Percentiles rank a stretch among this genome's conserved stretches.
phyloP scores from a whole-genome alignment of 2,888 invertebrate genomes.

The Chesias legatella region DNA sequence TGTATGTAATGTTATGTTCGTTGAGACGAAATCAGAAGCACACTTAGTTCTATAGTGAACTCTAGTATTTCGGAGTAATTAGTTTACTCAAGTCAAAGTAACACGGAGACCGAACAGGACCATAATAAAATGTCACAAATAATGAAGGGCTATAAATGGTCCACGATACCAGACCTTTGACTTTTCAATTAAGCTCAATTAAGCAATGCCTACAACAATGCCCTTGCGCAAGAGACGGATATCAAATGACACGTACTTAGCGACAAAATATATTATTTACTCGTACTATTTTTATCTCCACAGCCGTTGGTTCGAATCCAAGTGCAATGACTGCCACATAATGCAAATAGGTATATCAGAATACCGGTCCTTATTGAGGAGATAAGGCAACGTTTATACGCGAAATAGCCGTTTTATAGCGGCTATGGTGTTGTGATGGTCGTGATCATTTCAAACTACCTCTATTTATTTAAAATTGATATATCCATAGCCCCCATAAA shows the following conservation, averaged over 20 bases:
- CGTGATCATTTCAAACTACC: constrained; percentile 4
- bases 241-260: constrained; percentile 33
- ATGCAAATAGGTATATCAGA: constrained; percentile 55
- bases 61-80: constrained; percentile 28
- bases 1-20: too few relatives aligned
- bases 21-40: too few relatives aligned
- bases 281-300: constrained; percentile 41
- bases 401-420: constrained; percentile 30
- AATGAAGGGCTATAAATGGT: constrained; percentile 29
- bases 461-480: too few relatives aligned
- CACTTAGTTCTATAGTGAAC: too few relatives aligned
- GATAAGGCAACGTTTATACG: constrained; percentile 37
- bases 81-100: constrained; percentile 34
- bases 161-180: constrained; percentile 46
- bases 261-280: constrained; percentile 29
- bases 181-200: constrained; percentile 54
- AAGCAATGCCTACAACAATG: constrained; percentile 40
- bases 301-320: constrained; percentile 37
- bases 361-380: constrained; percentile 48
- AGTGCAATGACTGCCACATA: constrained; percentile 38
- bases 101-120: constrained; percentile 18
- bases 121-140: constrained; percentile 40
- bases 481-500: too few relatives aligned
- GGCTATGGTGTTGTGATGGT: background rate
- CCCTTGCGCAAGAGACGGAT: constrained; percentile 41